phyloP scores from a whole-genome alignment of 2,797 vertebrate genomes.

The Neopelma chrysocephalum region DNA sequence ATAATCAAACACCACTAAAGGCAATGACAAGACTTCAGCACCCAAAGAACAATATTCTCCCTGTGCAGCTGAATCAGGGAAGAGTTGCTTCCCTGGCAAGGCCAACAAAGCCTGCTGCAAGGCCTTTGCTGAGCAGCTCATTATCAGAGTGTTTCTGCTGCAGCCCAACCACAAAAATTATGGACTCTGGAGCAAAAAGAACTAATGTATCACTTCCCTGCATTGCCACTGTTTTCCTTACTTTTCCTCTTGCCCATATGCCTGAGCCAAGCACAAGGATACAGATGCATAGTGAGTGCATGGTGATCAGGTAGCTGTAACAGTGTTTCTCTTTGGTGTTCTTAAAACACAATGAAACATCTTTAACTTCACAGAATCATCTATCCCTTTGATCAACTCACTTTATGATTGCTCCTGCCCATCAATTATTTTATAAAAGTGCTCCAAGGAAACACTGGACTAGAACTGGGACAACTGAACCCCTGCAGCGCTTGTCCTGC shows the following conservation, averaged over 20 bases:
- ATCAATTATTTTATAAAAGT: background rate
- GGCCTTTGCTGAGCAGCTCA: background rate
- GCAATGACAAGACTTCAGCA: background rate
- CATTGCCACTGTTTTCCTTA: background rate
- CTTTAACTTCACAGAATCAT: background rate
- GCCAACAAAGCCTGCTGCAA: background rate
- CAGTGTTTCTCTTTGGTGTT: background rate
- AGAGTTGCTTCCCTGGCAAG: background rate
- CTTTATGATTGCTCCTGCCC: background rate
- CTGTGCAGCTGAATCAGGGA: accelerated
- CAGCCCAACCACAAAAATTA: background rate
- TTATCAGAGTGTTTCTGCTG: accelerated
- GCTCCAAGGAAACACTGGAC: background rate
- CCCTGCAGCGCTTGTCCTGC: background rate
- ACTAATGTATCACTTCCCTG: background rate
- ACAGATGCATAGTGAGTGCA: background rate
- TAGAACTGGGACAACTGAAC: background rate
- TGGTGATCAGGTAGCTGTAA: background rate
- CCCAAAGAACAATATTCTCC: background rate
- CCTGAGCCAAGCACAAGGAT: background rate
- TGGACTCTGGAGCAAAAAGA: background rate
- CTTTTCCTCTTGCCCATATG: background rate
- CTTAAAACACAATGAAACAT: background rate
- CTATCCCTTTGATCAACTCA: background rate
- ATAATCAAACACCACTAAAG: background rate